Conservation (phyloP, 2,113 vertebrate species). For the Lethenteron camtschaticum region DNA sequence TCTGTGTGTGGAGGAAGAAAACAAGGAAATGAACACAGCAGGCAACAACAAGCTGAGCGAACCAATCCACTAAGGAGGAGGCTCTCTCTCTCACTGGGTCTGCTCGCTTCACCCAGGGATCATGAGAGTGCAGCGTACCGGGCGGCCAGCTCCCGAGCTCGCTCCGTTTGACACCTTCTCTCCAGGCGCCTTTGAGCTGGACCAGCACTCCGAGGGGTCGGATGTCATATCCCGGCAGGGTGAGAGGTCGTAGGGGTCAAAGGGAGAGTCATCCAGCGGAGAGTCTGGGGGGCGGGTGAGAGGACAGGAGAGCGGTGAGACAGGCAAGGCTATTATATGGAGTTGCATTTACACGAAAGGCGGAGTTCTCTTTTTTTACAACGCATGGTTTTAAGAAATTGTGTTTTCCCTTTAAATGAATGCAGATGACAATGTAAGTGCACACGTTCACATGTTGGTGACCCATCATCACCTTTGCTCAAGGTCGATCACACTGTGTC, state of each 20-base stretch:
- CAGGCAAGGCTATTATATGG: no score
- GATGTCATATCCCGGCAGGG: not conserved
- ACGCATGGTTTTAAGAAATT: no score
- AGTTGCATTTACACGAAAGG: no score
- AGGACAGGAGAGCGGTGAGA: not conserved
- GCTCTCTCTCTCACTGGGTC: no score
- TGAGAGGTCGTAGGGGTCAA: not conserved
- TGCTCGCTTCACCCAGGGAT: no score
- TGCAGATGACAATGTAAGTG: no score
- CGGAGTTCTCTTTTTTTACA: no score
- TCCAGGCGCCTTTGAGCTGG: not conserved
- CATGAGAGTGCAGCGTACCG: not conserved
- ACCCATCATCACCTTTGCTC: no score
- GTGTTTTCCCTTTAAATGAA: no score
- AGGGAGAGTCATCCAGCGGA: conserved; percentile 2
- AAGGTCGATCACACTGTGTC: no score
- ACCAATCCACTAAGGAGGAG: not conserved
- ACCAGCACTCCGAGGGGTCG: conserved; percentile 6
- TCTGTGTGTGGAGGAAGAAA: conserved; percentile 25
- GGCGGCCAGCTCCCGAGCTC: conserved; percentile 5
- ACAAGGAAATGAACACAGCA: not conserved
- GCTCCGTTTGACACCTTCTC: conserved; percentile 5
- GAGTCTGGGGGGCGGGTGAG: not conserved
- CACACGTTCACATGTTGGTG: no score
- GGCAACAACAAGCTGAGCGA: not conserved